These are phyloP conservation scores for Hirundo rustica DNA, from an alignment of 2,797 vertebrate species.

Conservation along the genomic window DNA sequence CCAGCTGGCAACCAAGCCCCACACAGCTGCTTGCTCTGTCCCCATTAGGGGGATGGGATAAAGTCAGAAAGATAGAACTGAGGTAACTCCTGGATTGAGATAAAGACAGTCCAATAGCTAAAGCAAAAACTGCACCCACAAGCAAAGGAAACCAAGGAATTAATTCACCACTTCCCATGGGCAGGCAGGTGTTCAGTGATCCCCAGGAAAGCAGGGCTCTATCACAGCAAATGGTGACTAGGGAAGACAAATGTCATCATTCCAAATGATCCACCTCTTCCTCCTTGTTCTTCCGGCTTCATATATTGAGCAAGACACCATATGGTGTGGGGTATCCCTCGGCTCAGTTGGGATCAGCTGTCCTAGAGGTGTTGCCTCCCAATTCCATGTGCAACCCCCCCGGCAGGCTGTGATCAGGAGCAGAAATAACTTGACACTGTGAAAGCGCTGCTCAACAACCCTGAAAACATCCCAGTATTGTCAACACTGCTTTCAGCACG, in stretches of 20 bases:
- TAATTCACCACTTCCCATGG: fast-evolving
- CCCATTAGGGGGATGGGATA: background rate
- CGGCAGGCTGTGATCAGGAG: background rate
- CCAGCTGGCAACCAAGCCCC: background rate
- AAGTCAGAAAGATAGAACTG: background rate
- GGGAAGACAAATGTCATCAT: background rate
- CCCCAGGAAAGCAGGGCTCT: background rate
- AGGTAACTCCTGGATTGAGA: background rate
- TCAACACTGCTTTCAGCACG: background rate
- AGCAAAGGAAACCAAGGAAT: background rate
- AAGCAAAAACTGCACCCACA: background rate
- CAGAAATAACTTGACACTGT: background rate
- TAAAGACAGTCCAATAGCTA: background rate
- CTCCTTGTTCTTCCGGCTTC: background rate
- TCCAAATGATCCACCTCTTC: background rate
- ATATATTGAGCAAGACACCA: background rate
- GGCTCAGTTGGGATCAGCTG: background rate
- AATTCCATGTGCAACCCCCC: background rate
- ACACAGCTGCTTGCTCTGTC: background rate
- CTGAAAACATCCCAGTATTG: background rate
- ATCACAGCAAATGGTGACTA: background rate
- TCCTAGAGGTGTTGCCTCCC: background rate
- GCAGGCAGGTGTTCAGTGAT: background rate
- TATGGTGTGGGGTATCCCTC: background rate
- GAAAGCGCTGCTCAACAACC: background rate